Evolutionary conservation across 2,888 invertebrate genomes (phyloP), one percentile per base, ranked within the genome.

Genomic region (Meteorus cinctellus): DNA sequence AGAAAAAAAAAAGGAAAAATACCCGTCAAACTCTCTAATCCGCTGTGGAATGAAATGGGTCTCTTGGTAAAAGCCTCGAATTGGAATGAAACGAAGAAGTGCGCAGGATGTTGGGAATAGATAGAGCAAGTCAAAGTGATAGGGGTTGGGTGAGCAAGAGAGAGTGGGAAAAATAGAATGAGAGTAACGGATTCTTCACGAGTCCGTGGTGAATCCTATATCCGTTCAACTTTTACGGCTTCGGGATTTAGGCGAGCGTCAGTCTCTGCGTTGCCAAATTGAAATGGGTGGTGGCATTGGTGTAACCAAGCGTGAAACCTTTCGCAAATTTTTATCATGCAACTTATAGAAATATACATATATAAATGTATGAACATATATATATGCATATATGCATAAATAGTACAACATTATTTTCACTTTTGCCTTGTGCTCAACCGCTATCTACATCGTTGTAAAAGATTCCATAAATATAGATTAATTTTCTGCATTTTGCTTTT

Each of bases 171-270:
- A 55, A 41, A 55, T 55, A 55, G 55, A 55, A 55, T 55, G 55
- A 55, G 55, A 55, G 55, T 55, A 55, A 55, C 55, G 55, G 62
- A 62, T 62, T 62, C 62, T 62, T 62, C 62, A 19, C 55, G 62
- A 62, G 62, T 62, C 31, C 48, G 48, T 68, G 55, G 55, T 55
- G 68, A 68, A 68, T 68, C 48, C 68, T 68, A 70, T 70, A 70
- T 70, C 69, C 69, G 69, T 70, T 55, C 55, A 70, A 51, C 75
- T 75, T 75, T 72, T 71, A 75, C 48, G 75, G 75, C 60, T 75
- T 75, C 75, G 41, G 75, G 75, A 75, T 75, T 75, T 75, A 71
- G 71, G 59, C 31, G 68, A 70, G 69, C 41, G 41, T 66, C 41
- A 41, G 66, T 12, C 51, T 70, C 55, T 29, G 31, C 19, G 59